Evolutionary conservation across 2,113 vertebrate genomes (phyloP), one percentile per base, ranked within the genome.

Genomic region (Oreochromis aureus): DNA sequence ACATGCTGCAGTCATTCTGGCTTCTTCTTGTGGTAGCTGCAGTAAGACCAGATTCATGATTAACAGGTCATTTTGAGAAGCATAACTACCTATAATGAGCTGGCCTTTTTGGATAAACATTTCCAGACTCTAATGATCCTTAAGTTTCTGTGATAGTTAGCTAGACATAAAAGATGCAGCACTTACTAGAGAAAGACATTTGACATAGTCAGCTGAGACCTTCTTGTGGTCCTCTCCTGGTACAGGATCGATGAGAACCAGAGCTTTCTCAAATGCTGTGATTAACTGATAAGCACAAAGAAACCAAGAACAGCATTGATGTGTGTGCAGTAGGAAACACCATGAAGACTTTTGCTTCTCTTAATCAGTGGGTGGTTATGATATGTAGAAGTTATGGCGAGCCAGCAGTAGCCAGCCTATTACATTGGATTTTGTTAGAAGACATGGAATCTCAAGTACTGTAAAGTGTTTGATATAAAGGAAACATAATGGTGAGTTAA

Each of bases 131-230:
- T 22, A 36, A 22, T 8, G 18, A 6, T 58, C n/a, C 13, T 10
- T 80, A 4, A 6, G 22, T 10, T n/a, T 89, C 16, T 55, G 2
- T 39, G 6, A n/a, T 18, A 41, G 8, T 19, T 61, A 87, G 11
- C 1, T 19, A 53, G 3, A 27, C 4, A 51, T 32, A 18, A 32
- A 39, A 71, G 6, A 36, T 9, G 16, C 13, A 3, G 59, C 30
- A 13, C 97, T 96, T 96, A 99, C 98, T 93, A 98, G 97, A 79
- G 96, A 97, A 80, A 99, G 96, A 93, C 95, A 98, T 83, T 96
- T 96, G 93, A 99, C 95, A 83, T 97, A 98, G 82, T 97, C 96
- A 84, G 92, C 94, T 46, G 96, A 98, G 85, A 98, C 94, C 53
- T 93, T 95, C 89, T 94, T 94, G 87, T 99, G 98, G 39, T 97